These are phyloP conservation scores for Phenacoccus solenopsis DNA, from an alignment of 1,140 invertebrate genomes.

Conservation along the genomic window DNA sequence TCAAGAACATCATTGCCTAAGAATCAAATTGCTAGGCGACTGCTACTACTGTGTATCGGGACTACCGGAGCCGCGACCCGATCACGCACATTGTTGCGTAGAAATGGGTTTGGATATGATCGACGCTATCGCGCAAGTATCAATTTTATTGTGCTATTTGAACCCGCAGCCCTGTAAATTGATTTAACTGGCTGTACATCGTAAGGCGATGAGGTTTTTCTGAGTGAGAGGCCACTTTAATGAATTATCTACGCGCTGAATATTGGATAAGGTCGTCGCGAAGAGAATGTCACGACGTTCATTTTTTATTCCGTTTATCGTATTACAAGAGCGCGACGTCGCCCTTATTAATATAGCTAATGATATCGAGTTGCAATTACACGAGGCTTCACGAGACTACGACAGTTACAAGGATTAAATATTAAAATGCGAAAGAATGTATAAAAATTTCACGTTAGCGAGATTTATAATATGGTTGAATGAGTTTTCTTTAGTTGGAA, in stretches of 20 bases:
- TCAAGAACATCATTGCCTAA: slow-evolving; percentile 76
- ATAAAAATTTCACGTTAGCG: background rate
- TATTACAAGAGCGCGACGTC: no score
- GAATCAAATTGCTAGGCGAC: slow-evolving; percentile 85
- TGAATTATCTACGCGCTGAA: no score
- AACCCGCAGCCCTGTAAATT: no score
- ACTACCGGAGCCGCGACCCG: slow-evolving; percentile 69
- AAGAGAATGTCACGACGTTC: no score
- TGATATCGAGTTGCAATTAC: no score
- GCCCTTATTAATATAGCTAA: no score
- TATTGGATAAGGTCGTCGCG: no score
- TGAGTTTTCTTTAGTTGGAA: background rate
- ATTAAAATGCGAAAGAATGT: background rate
- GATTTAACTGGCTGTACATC: no score
- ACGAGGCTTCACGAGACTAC: no score
- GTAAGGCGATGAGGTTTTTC: no score
- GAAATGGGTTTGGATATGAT: slow-evolving; percentile 97
- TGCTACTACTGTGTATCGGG: slow-evolving; percentile 92
- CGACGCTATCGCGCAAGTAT: slow-evolving; percentile 83
- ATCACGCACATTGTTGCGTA: slow-evolving; percentile 87
- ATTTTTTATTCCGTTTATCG: no score
- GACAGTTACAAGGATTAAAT: background rate
- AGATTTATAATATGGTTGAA: background rate
- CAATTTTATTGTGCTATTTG: slow-evolving; percentile 11
- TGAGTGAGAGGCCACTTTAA: no score